Conservation (phyloP, 2,797 vertebrate genomes). For the Bovichtus variegatus region DNA sequence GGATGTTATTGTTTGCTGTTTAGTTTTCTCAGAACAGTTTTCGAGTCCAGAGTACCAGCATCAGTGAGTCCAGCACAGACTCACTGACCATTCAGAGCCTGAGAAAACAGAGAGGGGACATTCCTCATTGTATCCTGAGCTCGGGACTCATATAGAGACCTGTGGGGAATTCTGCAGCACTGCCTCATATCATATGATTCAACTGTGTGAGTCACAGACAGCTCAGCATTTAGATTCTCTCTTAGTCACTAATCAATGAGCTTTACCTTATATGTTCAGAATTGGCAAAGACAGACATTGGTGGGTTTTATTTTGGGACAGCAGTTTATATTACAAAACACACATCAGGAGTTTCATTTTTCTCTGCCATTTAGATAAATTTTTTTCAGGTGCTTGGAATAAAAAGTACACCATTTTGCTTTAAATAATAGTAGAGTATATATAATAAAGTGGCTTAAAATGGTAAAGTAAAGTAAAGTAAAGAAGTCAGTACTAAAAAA, state of each 20-base stretch:
- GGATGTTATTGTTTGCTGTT: slow-evolving; percentile 68
- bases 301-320: too few relatives aligned
- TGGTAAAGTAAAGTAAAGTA: too few relatives aligned
- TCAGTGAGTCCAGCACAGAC: slow-evolving; percentile 53
- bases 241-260: background rate
- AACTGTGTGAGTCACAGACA: slow-evolving; percentile 53
- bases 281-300: background rate
- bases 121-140: slow-evolving; percentile 54
- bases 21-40: slow-evolving; percentile 48
- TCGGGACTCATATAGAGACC: slow-evolving; percentile 26
- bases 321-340: too few relatives aligned
- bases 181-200: slow-evolving; percentile 44
- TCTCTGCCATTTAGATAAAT: too few relatives aligned
- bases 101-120: slow-evolving; percentile 59
- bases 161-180: slow-evolving; percentile 35
- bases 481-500: too few relatives aligned
- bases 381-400: too few relatives aligned
- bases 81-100: slow-evolving; percentile 62
- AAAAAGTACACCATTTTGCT: too few relatives aligned
- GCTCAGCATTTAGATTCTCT: slow-evolving; percentile 27
- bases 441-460: background rate
- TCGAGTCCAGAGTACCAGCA: slow-evolving; percentile 43
- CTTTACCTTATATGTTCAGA: slow-evolving; percentile 43
- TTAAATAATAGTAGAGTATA: background rate
- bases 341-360: too few relatives aligned